Base-by-base conservation (phyloP, 2,113 vertebrate genomes). In the Gulo gulo region DNA sequence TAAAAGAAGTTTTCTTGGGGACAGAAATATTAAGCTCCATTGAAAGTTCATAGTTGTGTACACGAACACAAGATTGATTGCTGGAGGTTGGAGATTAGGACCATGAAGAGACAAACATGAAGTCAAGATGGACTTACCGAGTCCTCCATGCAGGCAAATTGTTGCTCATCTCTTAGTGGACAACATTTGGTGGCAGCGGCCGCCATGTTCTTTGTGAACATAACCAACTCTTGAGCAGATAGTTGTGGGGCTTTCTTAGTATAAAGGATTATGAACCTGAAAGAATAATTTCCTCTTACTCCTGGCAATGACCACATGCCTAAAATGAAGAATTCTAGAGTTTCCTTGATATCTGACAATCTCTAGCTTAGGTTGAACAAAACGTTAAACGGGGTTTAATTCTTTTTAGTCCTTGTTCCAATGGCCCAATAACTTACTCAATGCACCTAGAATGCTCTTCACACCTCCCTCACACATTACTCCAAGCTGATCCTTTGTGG, bases 221-320 rank as follows among this genome's bases (percentile, higher is more conserved):
- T 34, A 34, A 97, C 90, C 94, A 98, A 94, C 84, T 98, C 98
- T 23, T 96, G 23, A 0, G 89, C 24, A 26, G 98, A 88, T 12
- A 98, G 95, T 69, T 98, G 97, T 4, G 98, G 98, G 83, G 98
- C 97, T 97, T 98, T 99, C 97, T 97, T 97, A 52, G 96, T 97
- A 80, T 98, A 98, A 80, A 97, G 96, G 52, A 97, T 0, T 61
- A 97, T 78, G 59, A 98, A 93, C 63, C 98, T 98, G 92, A 89
- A 98, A 98, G 0, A 65, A 74, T 16, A 95, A 79, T 20, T 59
- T n/a, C 4, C 8, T 47, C 47, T 86, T 8, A 94, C n/a, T 84
- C 61, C 31, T 71, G 23, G n/a, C 5, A 76, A 80, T 55, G 61
- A 15, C 31, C 67, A 5, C n/a, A 4, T 34, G 4, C 2, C 3